These are phyloP conservation scores for Pseudobourletiella spinata DNA, from an alignment of 1,140 invertebrate genomes.

Conservation along the genomic window DNA sequence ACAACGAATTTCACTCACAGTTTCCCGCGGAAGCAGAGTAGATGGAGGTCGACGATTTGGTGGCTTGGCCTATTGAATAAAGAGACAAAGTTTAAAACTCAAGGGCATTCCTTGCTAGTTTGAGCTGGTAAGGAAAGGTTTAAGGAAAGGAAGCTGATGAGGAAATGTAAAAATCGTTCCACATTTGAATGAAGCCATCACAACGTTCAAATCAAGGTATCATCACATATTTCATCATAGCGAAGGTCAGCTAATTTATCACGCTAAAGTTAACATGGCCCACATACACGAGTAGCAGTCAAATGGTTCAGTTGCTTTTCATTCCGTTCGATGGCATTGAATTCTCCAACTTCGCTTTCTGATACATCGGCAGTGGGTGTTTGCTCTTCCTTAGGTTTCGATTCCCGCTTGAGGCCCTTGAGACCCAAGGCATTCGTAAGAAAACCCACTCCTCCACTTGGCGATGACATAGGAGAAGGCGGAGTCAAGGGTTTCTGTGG, in stretches of 20 bases:
- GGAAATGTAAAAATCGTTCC: too few relatives aligned
- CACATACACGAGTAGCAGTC: slow-evolving; percentile 33
- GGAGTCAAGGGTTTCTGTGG: background rate
- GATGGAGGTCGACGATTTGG: slow-evolving; percentile 34
- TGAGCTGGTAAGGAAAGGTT: too few relatives aligned
- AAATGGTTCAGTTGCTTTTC: slow-evolving; percentile 30
- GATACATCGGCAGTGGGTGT: background rate
- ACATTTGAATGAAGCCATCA: too few relatives aligned
- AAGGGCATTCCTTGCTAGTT: background rate
- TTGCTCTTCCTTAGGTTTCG: background rate
- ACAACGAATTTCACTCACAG: slow-evolving; percentile 10
- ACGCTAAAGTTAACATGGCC: too few relatives aligned
- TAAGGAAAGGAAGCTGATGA: too few relatives aligned
- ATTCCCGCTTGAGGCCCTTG: background rate
- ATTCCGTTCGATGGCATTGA: slow-evolving; percentile 29
- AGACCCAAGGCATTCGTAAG: background rate
- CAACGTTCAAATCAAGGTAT: too few relatives aligned
- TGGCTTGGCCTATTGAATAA: slow-evolving; percentile 34
- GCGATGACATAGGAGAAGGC: background rate
- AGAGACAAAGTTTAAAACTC: background rate
- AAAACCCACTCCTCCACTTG: background rate
- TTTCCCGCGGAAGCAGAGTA: slow-evolving; percentile 23
- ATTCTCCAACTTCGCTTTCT: slow-evolving; percentile 12
- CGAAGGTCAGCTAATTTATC: too few relatives aligned
- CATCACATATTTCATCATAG: too few relatives aligned